These are phyloP conservation scores for Ceyx cyanopectus DNA, from an alignment of 2,113 vertebrate genomes.

Conservation along the genomic window DNA sequence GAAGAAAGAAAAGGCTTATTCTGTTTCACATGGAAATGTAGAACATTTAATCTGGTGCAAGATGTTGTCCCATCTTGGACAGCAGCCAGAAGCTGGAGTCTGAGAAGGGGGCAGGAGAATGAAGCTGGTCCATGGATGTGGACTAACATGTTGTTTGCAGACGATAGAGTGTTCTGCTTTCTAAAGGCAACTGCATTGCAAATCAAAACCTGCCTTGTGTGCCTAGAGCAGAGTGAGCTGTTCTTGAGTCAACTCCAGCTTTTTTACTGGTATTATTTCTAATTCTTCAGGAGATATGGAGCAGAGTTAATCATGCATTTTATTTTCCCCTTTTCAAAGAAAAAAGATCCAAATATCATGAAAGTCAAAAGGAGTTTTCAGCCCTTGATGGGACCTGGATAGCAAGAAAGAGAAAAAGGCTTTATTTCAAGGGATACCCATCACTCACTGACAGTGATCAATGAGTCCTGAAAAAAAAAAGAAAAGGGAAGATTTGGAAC, in stretches of 20 bases:
- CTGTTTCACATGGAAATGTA: neutral
- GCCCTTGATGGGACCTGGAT: neutral
- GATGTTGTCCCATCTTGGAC: neutral
- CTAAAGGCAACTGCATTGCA: neutral
- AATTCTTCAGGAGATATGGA: neutral
- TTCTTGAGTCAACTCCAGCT: neutral
- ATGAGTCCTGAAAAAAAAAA: neutral
- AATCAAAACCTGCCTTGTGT: neutral
- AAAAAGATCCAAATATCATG: neutral
- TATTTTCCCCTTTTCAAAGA: neutral
- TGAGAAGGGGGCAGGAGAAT: neutral
- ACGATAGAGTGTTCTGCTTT: rapidly evolving
- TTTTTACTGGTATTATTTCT: neutral
- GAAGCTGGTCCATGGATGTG: neutral
- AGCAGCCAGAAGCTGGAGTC: neutral
- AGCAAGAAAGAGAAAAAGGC: neutral
- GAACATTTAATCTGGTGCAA: neutral
- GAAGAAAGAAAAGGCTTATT: neutral
- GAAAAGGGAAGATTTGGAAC: neutral
- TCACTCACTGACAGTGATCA: conserved; percentile 16
- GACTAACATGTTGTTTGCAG: neutral
- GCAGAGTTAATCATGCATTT: neutral
- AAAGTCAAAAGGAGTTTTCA: neutral
- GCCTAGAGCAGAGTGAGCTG: rapidly evolving
- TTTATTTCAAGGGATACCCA: neutral